phyloP scores from a whole-genome alignment of 2,113 vertebrate species.

The Istiophorus platypterus region DNA sequence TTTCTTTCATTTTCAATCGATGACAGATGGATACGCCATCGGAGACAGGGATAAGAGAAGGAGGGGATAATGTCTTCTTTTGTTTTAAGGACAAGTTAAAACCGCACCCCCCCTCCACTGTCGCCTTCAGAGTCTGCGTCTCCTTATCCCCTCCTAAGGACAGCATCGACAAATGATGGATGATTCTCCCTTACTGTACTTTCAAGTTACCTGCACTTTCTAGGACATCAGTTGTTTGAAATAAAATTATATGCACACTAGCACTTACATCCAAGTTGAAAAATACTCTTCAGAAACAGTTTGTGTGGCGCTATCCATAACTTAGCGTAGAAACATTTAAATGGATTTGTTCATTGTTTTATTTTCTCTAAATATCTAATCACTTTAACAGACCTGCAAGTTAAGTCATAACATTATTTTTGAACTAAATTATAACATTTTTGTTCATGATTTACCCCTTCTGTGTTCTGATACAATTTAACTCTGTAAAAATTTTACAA shows the following conservation, averaged over 20 bases:
- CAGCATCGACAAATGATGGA: conserved; percentile 65
- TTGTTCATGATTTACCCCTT: conserved; percentile 23
- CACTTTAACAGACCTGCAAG: background rate
- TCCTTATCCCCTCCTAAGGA: conserved; percentile 69
- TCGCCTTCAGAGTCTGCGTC: conserved; percentile 70
- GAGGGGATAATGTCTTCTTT: conserved; percentile 85
- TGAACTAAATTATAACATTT: conserved; percentile 29
- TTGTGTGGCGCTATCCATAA: conserved; percentile 10
- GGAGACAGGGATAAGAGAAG: conserved; percentile 77
- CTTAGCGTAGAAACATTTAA: background rate
- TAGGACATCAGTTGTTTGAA: conserved; percentile 37
- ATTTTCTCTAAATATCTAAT: conserved; percentile 27
- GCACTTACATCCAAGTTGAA: conserved; percentile 20
- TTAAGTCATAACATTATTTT: conserved; percentile 33
- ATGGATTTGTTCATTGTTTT: conserved; percentile 29
- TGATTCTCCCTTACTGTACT: conserved; percentile 67
- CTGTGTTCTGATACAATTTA: conserved; percentile 53
- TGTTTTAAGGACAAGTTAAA: conserved; percentile 86
- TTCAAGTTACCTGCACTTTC: conserved; percentile 56
- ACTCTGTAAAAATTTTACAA: conserved; percentile 50
- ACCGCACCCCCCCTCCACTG: conserved; percentile 72
- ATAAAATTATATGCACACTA: conserved; percentile 29
- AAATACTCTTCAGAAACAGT: background rate
- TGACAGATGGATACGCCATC: conserved; percentile 80
- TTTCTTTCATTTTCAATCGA: conserved; percentile 87